Evolutionary conservation across 2,113 vertebrate species (phyloP).

Genomic region (Gallinago undulata): DNA sequence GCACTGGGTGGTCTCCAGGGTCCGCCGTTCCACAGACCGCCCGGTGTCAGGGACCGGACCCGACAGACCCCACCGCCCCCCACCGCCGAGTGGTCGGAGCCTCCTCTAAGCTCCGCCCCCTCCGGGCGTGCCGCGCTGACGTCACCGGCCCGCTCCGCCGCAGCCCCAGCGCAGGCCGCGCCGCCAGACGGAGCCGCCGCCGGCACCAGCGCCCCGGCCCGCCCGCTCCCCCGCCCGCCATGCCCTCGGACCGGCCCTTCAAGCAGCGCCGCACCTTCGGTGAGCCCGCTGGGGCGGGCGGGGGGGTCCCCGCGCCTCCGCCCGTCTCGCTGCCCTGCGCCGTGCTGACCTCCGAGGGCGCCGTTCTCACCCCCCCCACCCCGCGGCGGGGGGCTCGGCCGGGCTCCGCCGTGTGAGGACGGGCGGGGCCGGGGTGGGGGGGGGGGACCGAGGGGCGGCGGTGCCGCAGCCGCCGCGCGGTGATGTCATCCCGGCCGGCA

Average conservation of each 20-base stretch:
- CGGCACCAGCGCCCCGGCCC: neutral
- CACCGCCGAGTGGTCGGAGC: too few relatives aligned
- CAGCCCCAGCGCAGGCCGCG: constrained; percentile 21
- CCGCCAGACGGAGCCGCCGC: neutral
- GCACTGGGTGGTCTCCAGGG: neutral
- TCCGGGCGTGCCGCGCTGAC: constrained; percentile 32
- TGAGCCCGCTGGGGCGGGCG: constrained; percentile 55
- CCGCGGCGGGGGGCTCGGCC: neutral
- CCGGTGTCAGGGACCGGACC: too few relatives aligned
- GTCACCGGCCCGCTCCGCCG: constrained; percentile 45
- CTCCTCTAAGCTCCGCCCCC: neutral
- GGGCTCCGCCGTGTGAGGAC: neutral
- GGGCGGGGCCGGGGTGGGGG: neutral
- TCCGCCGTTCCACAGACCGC: too few relatives aligned
- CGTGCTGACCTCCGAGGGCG: too few relatives aligned
- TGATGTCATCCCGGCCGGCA: neutral
- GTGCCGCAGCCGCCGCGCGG: neutral
- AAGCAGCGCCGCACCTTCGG: constrained; percentile 95
- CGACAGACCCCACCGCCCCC: too few relatives aligned
- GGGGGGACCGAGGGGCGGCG: neutral
- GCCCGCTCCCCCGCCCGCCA: constrained; percentile 29
- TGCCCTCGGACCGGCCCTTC: constrained; percentile 93
- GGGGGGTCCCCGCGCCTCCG: neutral
- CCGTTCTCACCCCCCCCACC: too few relatives aligned
- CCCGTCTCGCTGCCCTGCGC: too few relatives aligned